Percentiles rank a stretch among this genome's conserved stretches.
Conservation (phyloP, 30 jellyfish, hydroid and myxozoan species). For the Chrysaora quinquecirrha region DNA sequence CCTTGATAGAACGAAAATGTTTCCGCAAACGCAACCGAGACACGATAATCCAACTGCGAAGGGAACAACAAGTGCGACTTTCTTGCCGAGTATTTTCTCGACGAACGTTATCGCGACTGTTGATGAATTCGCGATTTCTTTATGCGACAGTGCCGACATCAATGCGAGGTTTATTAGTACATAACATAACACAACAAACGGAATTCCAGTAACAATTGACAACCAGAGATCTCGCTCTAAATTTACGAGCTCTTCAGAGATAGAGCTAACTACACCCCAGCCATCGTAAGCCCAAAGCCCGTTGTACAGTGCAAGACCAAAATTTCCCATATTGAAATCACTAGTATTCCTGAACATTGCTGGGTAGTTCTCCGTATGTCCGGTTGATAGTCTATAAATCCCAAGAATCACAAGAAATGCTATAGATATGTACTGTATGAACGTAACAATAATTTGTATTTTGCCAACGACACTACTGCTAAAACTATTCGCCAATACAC, state of each 20-base stretch:
- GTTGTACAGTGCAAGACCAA: slow-evolving; percentile 46
- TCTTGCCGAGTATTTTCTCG: slow-evolving; percentile 34
- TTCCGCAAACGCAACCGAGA: slow-evolving; percentile 26
- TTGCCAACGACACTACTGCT: not conserved
- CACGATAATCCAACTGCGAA: slow-evolving; percentile 45
- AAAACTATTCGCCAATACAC: not conserved
- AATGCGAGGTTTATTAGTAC: slow-evolving; percentile 20
- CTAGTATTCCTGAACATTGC: not conserved
- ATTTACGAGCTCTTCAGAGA: slow-evolving; percentile 50
- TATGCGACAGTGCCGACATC: slow-evolving; percentile 34
- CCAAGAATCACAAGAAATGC: not conserved
- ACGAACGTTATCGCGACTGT: slow-evolving; percentile 64
- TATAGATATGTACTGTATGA: not conserved
- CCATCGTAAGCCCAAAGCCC: no score
- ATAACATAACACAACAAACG: slow-evolving; percentile 27
- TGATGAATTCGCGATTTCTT: slow-evolving; percentile 28
- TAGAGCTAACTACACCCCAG: slow-evolving; percentile 23
- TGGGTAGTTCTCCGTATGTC: not conserved
- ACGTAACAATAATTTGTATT: not conserved
- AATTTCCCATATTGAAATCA: not conserved
- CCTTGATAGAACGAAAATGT: slow-evolving; percentile 29
- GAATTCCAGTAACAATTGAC: slow-evolving; percentile 49
- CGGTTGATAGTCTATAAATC: not conserved
- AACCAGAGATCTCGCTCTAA: slow-evolving; percentile 39
- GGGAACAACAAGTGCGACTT: slow-evolving; percentile 30